Base-by-base conservation (phyloP, 64 coral and sea anemone species). In the Montipora cactus region DNA sequence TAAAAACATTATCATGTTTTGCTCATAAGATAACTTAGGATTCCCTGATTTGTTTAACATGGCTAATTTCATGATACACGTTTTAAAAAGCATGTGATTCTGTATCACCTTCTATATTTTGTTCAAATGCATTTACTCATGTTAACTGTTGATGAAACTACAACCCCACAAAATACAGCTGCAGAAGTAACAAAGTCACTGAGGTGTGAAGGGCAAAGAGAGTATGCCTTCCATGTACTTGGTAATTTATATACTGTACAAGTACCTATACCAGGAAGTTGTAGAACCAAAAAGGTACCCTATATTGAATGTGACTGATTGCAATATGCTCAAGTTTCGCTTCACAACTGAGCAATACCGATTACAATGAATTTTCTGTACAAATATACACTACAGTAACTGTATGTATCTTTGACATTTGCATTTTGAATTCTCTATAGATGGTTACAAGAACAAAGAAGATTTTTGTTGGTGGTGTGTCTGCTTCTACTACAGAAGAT, bases 371-470 rank as follows among this genome's bases (percentile, higher is more conserved):
- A 0, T 37, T 37, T 0, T 37, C 37, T 37, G 37, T 37, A 37
- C 37, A 37, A 37, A 37, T 37, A 37, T 2, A 37, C 37, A 37
- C 37, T 37, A 37, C 37, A 2, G 53, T 8, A 8, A 57, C 53
- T 57, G 53, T 57, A 37, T 37, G 37, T 57, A 57, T 57, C 53
- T 57, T 57, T 68, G 64, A 68, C 10, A 68, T 20, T 20, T 68
- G 2, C 10, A 25, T 51, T 83, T 55, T 91, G 37, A 49, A 49
- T 83, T 44, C n/a, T 37, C 28, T 25, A 2, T 19, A 93, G 92
- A 88, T 93, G 92, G 90, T 90, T 46, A 88, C 94, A 64, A 87
- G 67, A 81, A 95, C 94, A 81, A 95, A 95, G 49, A 95, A 95
- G 70, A 95, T 95, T 59, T 95, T 95, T 92, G 86, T 95, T 67